These are phyloP conservation scores for Epinephelus coioides DNA, from an alignment of 2,797 vertebrate genomes.

Conservation along the genomic window DNA sequence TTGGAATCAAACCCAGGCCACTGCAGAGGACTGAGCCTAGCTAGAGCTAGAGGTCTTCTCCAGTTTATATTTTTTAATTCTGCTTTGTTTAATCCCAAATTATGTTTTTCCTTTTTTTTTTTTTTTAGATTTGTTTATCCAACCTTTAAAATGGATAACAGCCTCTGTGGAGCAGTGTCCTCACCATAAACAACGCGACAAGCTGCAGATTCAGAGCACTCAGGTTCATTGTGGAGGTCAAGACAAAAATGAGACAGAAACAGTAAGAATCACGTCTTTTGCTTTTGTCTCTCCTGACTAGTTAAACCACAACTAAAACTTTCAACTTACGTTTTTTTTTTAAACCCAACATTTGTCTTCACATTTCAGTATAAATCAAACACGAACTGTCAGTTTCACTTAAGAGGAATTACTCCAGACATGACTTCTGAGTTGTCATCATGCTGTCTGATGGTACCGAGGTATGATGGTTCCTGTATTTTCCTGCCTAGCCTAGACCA, in stretches of 20 bases:
- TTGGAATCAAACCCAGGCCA: no score
- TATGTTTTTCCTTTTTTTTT: background rate
- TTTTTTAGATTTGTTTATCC: slow-evolving; percentile 9
- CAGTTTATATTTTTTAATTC: background rate
- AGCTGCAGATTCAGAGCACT: slow-evolving; percentile 86
- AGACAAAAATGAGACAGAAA: slow-evolving; percentile 83
- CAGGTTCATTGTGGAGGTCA: slow-evolving; percentile 84
- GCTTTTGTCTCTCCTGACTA: background rate
- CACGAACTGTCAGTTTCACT: slow-evolving; percentile 82
- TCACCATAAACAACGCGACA: slow-evolving; percentile 90
- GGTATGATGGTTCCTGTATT: slow-evolving; percentile 75
- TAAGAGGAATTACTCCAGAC: slow-evolving; percentile 81
- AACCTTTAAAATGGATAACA: no score
- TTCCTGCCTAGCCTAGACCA: background rate
- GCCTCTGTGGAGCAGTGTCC: slow-evolving; percentile 87
- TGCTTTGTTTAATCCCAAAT: slow-evolving; percentile 9
- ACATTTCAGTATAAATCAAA: slow-evolving; percentile 85
- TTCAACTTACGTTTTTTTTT: background rate
- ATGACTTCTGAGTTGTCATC: slow-evolving; percentile 91
- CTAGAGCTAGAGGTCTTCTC: no score
- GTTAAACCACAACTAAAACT: background rate
- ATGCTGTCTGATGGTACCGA: slow-evolving; percentile 93
- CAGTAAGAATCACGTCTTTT: no score
- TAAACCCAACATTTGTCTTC: slow-evolving; percentile 12
- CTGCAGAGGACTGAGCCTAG: no score